Evolutionary conservation across 2,888 invertebrate genomes (phyloP).

Genomic region (Slavum lentiscoides): DNA sequence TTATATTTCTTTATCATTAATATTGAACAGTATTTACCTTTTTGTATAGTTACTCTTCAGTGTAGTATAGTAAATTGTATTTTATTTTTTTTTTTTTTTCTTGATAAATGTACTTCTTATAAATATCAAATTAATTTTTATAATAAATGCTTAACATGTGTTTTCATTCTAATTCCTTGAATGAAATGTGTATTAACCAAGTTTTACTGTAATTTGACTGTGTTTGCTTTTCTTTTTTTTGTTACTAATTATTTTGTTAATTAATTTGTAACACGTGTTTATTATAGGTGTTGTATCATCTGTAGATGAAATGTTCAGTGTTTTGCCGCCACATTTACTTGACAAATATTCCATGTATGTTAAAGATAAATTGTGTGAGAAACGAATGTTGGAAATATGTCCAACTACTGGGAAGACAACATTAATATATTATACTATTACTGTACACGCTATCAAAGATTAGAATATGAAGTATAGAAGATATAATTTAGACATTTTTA

Average conservation of each 20-base stretch:
- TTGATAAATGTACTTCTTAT: too few relatives aligned
- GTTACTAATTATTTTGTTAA: background rate
- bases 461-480: conserved; percentile 4
- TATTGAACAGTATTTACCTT: too few relatives aligned
- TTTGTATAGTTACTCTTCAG: too few relatives aligned
- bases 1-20: too few relatives aligned
- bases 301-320: conserved; percentile 35
- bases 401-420: conserved; percentile 3
- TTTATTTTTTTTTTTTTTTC: too few relatives aligned
- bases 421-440: conserved; percentile 15
- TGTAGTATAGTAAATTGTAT: too few relatives aligned
- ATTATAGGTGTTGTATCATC: conserved; percentile 26
- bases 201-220: too few relatives aligned
- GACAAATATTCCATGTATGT: conserved; percentile 27
- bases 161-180: too few relatives aligned
- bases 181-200: too few relatives aligned
- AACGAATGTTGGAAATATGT: conserved; percentile 10
- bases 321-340: conserved; percentile 36
- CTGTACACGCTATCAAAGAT: conserved; percentile 31
- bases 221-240: background rate
- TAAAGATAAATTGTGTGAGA: conserved; percentile 20
- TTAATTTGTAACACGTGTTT: too few relatives aligned
- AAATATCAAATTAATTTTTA: background rate
- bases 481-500: background rate
- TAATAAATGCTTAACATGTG: too few relatives aligned